Percentiles rank a stretch among this genome's conserved stretches.
Conservation (phyloP, 2,113 vertebrate species). For the Trichechus manatus region DNA sequence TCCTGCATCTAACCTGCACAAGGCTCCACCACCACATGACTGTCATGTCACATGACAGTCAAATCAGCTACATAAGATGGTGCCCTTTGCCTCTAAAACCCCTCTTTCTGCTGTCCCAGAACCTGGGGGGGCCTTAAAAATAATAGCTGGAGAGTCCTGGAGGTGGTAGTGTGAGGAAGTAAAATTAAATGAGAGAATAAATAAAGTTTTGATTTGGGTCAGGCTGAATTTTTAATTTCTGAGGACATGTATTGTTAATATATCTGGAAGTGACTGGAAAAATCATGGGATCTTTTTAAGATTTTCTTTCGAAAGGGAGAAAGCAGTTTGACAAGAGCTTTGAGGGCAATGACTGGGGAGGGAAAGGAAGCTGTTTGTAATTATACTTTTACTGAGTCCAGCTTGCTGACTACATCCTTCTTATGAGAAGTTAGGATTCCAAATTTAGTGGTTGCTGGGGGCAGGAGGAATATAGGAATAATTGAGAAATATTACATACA, state of each 20-base stretch:
- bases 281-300: not conserved
- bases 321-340: not conserved
- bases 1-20: not conserved
- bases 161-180: not conserved
- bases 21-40: not conserved
- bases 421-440: not conserved
- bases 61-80: not conserved
- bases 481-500: too few relatives aligned
- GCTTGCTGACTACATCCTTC: not conserved
- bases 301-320: not conserved
- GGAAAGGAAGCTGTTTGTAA: not conserved
- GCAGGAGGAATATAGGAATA: not conserved
- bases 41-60: not conserved
- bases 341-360: not conserved
- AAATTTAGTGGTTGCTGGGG: not conserved
- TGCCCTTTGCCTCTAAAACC: not conserved
- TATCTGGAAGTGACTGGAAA: not conserved
- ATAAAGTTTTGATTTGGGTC: not conserved
- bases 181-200: not conserved
- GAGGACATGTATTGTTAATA: not conserved
- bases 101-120: not conserved
- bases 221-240: slow-evolving; percentile 9
- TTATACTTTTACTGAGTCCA: not conserved
- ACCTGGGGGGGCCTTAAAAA: not conserved
- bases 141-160: not conserved